phyloP scores from a whole-genome alignment of 2,797 vertebrate species.

The Peromyscus nudipes region DNA sequence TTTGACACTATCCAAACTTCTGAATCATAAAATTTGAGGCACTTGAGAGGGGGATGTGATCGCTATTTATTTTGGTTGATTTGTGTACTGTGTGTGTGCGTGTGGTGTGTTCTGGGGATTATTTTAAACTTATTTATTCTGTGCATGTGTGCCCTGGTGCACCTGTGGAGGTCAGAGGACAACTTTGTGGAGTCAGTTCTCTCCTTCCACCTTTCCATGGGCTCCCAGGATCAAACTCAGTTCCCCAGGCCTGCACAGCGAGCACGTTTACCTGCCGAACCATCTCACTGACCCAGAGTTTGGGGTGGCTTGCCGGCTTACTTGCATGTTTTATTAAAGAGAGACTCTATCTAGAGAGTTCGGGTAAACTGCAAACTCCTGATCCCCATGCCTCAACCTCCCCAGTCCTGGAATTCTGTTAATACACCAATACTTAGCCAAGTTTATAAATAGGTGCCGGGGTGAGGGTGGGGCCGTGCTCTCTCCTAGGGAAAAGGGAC shows the following conservation, averaged over 20 bases:
- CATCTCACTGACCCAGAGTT: not conserved
- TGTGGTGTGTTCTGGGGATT: too few relatives aligned
- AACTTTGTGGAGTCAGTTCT: not conserved
- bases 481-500: not conserved
- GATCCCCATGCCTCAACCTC: not conserved
- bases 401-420: not conserved
- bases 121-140: not conserved
- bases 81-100: too few relatives aligned
- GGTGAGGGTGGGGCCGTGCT: not conserved
- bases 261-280: not conserved
- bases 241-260: too few relatives aligned
- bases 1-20: not conserved
- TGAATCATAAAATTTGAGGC: not conserved
- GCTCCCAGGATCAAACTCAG: not conserved
- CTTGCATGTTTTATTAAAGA: not conserved
- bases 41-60: not conserved
- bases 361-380: not conserved
- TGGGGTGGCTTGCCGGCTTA: not conserved
- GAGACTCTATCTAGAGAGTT: not conserved
- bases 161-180: not conserved
- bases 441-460: not conserved
- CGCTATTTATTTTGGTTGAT: not conserved
- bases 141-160: not conserved
- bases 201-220: not conserved
- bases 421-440: not conserved